Base-by-base conservation (phyloP, 2,797 vertebrate species). In the Chaunax sp. region DNA sequence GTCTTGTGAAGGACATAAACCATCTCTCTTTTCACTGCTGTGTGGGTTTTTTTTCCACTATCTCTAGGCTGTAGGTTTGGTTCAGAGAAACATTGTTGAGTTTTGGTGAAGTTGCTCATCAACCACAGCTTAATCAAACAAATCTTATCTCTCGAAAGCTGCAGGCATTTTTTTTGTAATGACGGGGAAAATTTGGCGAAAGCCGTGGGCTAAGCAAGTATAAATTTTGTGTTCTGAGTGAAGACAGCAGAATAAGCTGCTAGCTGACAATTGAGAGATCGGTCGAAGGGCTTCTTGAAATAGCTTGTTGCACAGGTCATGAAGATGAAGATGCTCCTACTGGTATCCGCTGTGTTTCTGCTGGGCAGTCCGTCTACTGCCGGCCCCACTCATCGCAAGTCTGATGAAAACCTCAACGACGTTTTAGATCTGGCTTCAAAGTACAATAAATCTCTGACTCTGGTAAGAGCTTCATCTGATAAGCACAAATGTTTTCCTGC, bases 111-210 rank as follows among this genome's bases (percentile, higher is more conserved):
- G 23, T 64, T 64, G 20, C 47, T 75, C 47, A 83, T 81, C 65
- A 69, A 83, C 92, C 89, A 79, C 88, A 88, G 69, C 23, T 54
- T 35, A 51, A 86, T 87, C 84, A 80, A 78, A 3, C 5, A 40
- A n/a, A 78, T 85, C 72, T 86, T 63, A 86, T 88, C 81, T 78
- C 2, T 22, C 5, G 44, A 22, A 40, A 1, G 22, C n/a, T 71
- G 60, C 72, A 54, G 18, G 49, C 38, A 16, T 26, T 62, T 45
- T 30, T 35, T 41, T 19, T 20, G 18, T 33, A 20, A 37, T 38
- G 11, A 47, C 49, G 11, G 22, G 41, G 56, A 65, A 70, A 41
- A 40, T 9, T 1, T 41, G 3, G 13, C 6, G 0, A 55, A 68
- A 12, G 81, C 68, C 9, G 81, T 77, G 73, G 65, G 58, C 61